These are phyloP conservation scores for Propsilocerus akamusi DNA, from an alignment of 1,140 invertebrate genomes.

Conservation along the genomic window DNA sequence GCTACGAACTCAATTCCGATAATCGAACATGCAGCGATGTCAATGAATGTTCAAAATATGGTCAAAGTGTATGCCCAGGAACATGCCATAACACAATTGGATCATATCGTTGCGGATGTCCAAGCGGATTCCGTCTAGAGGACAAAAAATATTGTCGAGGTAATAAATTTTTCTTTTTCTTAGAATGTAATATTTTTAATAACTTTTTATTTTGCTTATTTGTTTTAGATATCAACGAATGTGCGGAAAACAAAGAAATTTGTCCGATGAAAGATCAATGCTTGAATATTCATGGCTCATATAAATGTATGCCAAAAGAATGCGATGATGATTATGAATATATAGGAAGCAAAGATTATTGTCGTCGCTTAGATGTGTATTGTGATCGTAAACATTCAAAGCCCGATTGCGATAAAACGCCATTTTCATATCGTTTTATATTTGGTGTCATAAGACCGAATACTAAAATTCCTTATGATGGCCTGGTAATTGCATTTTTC, in stretches of 20 bases:
- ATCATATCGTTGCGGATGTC: background rate
- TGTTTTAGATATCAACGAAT: background rate
- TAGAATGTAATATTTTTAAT: no score
- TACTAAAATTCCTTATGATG: no score
- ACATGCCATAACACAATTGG: background rate
- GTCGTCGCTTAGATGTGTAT: no score
- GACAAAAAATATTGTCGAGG: no score
- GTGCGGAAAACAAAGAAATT: background rate
- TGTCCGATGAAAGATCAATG: background rate
- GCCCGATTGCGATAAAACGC: no score
- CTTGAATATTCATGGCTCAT: background rate
- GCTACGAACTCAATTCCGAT: background rate
- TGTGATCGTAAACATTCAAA: no score
- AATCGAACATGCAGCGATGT: background rate
- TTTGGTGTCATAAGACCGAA: no score
- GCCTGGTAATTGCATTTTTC: no score
- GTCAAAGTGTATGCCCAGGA: background rate
- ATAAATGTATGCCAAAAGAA: background rate
- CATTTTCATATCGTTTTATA: no score
- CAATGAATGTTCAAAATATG: background rate
- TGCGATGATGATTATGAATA: background rate
- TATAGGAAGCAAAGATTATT: no score
- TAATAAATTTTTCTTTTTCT: no score
- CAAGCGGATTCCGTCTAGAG: background rate
- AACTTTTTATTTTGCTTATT: background rate